Base-by-base conservation (phyloP, 1,140 invertebrate species). In the Drosophila insularis region DNA sequence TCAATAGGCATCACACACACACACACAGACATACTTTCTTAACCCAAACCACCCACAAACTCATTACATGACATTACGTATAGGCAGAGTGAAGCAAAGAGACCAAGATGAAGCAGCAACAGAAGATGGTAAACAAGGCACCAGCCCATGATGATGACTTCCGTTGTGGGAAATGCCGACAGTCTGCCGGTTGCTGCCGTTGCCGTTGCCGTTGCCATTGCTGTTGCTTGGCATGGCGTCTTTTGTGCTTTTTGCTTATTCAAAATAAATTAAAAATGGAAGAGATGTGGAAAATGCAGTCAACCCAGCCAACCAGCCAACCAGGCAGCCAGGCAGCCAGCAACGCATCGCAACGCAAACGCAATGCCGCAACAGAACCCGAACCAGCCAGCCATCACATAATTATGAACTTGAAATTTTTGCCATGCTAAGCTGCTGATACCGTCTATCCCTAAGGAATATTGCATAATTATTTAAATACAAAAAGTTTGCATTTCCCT, bases 341-440 rank as follows among this genome's bases (percentile, higher is more conserved):
- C 5, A 40, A 40, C 11, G 39, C 31, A 54, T 66, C 53, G 14
- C 31, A 35, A 19, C n/a, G 27, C 13, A 35, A 21, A 17, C 46
- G 11, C 10, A 11, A 37, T 13, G 11, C 35, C 1, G 11, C 35
- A 0, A 32, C 14, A 37, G 40, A 27, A 27, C 27, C 40, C 13
- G 35, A 35, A 59, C 21, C 72, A 76, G 78, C 60, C 71, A 73
- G 81, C 54, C 71, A 67, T 66, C 62, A 67, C 77, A 84, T 80
- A 89, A 89, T 89, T 89, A 89, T 89, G 85, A 89, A 89, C 85
- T 89, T 84, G 80, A 89, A 89, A 80, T 80, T 74, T 66, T 74
- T 79, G 63, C 67, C 65, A 63, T 59, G 35, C 60, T 71, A 71
- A 63, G 63, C 63, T 63, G 65, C 46, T 55, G 53, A 50, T 64